Conservation (phyloP, 2,888 invertebrate genomes). For the Horisme vitalbata region DNA sequence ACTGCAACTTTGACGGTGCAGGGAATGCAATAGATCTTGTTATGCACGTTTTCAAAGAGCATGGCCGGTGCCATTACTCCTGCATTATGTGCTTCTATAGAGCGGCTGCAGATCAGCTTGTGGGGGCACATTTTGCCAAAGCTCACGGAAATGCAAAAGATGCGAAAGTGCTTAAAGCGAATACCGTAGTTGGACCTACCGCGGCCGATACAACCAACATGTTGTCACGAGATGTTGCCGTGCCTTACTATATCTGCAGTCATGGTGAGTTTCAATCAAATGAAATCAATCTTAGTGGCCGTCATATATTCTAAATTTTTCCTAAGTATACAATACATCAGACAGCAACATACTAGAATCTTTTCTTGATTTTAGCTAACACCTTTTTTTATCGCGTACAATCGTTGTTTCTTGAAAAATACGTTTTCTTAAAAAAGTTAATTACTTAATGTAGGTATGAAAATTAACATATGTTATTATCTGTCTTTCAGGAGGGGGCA, state of each 20-base stretch:
- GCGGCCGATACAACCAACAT: slow-evolving; percentile 37
- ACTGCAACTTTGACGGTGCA: slow-evolving; percentile 75
- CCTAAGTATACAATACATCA: too few species aligned
- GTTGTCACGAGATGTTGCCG: slow-evolving; percentile 59
- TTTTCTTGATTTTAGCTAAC: background rate
- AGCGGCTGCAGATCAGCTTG: slow-evolving; percentile 82
- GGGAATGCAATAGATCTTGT: slow-evolving; percentile 67
- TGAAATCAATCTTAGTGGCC: background rate
- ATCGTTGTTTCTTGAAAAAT: too few species aligned
- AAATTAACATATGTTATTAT: background rate
- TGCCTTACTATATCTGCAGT: slow-evolving; percentile 57
- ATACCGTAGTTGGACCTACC: slow-evolving; percentile 34
- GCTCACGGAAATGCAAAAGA: slow-evolving; percentile 47
- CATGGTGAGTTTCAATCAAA: slow-evolving; percentile 46
- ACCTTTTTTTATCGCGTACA: background rate
- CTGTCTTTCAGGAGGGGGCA: slow-evolving; percentile 34
- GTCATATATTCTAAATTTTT: too few species aligned
- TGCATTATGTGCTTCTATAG: slow-evolving; percentile 88
- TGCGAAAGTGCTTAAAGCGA: slow-evolving; percentile 43
- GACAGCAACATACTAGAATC: too few species aligned
- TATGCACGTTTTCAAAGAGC: slow-evolving; percentile 84
- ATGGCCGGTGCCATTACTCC: slow-evolving; percentile 83
- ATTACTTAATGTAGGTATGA: too few species aligned
- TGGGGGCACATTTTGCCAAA: slow-evolving; percentile 81
- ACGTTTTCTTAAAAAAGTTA: too few species aligned